phyloP scores from a whole-genome alignment of 2,888 invertebrate species.

The Diarsia dahlii region DNA sequence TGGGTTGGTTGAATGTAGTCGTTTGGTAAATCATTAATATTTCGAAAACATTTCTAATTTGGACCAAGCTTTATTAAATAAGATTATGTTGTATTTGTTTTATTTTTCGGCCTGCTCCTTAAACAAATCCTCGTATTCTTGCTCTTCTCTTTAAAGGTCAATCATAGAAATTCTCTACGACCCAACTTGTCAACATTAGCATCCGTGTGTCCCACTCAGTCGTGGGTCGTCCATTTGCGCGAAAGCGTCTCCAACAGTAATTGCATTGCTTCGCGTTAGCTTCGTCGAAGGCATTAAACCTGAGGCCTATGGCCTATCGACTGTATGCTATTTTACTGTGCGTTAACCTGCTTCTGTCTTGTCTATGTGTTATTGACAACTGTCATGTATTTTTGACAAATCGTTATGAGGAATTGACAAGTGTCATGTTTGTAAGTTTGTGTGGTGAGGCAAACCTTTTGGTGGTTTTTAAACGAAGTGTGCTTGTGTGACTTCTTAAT shows the following conservation, averaged over 20 bases:
- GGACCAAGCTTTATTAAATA: no score
- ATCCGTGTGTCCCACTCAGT: constrained; percentile 66
- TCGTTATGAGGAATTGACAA: no score
- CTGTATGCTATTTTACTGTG: constrained; percentile 53
- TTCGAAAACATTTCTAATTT: no score
- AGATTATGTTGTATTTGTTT: no score
- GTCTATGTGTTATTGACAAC: constrained; percentile 32
- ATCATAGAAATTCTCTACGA: constrained; percentile 23
- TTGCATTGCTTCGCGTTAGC: constrained; percentile 67
- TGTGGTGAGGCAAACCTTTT: neutral
- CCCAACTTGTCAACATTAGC: constrained; percentile 33
- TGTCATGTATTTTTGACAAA: neutral
- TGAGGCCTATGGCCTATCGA: constrained; percentile 62
- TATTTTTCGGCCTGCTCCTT: no score
- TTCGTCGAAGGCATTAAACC: constrained; percentile 66
- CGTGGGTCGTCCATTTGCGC: constrained; percentile 69
- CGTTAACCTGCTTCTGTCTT: constrained; percentile 62
- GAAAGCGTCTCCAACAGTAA: constrained; percentile 74
- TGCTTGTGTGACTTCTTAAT: neutral
- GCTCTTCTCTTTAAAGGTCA: neutral
- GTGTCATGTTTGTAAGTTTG: constrained; percentile 14
- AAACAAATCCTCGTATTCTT: neutral
- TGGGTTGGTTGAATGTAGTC: no score
- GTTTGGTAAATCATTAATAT: no score
- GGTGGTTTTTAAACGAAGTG: neutral